These are phyloP conservation scores for Zaprionus africanus DNA, from an alignment of 1,140 invertebrate genomes.

Conservation along the genomic window DNA sequence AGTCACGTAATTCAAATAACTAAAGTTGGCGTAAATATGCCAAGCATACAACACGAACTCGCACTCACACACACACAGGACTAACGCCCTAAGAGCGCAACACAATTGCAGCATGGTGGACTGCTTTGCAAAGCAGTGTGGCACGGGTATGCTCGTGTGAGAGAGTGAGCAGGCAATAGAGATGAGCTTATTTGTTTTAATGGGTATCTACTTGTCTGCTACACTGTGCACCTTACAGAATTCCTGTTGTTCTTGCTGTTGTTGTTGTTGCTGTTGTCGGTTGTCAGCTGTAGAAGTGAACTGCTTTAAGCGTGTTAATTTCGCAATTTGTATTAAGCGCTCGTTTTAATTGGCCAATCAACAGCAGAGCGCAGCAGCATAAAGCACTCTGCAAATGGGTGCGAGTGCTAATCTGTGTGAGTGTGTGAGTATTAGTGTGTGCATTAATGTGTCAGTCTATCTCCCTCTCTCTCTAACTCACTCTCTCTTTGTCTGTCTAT, in stretches of 20 bases:
- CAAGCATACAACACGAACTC: conserved; percentile 57
- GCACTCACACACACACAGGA: conserved; percentile 19
- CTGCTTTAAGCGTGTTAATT: conserved; percentile 56
- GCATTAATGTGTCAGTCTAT: not conserved
- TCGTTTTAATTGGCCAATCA: conserved; percentile 55
- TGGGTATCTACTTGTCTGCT: not conserved
- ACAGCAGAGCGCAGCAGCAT: conserved; percentile 17
- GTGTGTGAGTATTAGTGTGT: not conserved
- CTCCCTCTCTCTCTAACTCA: not conserved
- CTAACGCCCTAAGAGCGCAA: conserved; percentile 59
- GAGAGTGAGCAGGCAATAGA: not conserved
- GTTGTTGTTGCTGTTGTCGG: conserved; percentile 29
- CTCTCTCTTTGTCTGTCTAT: conserved; percentile 2
- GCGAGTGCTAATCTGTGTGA: conserved; percentile 8
- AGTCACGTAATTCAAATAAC: conserved; percentile 83
- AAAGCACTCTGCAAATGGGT: conserved; percentile 44
- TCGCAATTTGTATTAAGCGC: conserved; percentile 55
- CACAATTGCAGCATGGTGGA: conserved; percentile 55
- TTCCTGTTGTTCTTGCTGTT: conserved; percentile 30
- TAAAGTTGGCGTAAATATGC: conserved; percentile 82
- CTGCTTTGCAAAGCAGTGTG: not conserved
- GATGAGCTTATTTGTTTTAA: not conserved
- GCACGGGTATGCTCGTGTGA: not conserved
- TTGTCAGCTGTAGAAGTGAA: conserved; percentile 17
- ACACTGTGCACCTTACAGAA: not conserved